Conservation (phyloP, 2,888 invertebrate species). For the Caenorhabditis angaria region DNA sequence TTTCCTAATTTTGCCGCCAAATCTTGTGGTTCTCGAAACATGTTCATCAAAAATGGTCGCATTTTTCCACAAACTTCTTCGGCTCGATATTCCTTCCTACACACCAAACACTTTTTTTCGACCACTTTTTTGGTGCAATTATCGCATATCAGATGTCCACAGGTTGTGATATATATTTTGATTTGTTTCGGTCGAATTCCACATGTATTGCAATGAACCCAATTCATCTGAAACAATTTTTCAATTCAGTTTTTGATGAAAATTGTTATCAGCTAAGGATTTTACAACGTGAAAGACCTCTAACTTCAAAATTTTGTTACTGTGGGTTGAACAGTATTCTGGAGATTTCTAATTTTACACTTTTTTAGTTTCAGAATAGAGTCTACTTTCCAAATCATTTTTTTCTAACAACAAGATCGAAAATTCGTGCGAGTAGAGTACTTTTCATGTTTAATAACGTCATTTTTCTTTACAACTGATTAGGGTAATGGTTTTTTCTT, state of each 20-base stretch:
- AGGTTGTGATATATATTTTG: slow-evolving; percentile 16
- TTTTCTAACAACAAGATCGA: too few species aligned
- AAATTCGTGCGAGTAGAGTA: too few species aligned
- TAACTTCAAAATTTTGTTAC: too few species aligned
- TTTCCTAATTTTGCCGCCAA: neutral
- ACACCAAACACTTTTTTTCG: neutral
- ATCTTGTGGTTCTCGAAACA: neutral
- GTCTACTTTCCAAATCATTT: too few species aligned
- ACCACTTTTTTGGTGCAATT: slow-evolving; percentile 7
- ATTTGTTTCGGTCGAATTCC: slow-evolving; percentile 12
- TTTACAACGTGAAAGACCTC: too few species aligned
- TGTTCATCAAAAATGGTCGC: neutral
- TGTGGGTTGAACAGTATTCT: too few species aligned
- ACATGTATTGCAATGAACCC: slow-evolving; percentile 33
- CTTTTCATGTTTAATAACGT: neutral
- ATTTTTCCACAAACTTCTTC: slow-evolving; percentile 3
- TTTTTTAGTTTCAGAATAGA: too few species aligned
- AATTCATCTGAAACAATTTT: slow-evolving; percentile 18
- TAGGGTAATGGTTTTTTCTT: neutral
- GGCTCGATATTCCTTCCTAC: neutral
- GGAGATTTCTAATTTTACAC: too few species aligned
- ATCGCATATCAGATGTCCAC: slow-evolving; percentile 27
- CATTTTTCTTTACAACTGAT: neutral
- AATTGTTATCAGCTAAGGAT: too few species aligned
- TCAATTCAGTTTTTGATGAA: neutral